These are phyloP conservation scores for Microcebus lehilahytsara DNA, from an alignment of 2,113 vertebrate genomes.

Conservation along the genomic window DNA sequence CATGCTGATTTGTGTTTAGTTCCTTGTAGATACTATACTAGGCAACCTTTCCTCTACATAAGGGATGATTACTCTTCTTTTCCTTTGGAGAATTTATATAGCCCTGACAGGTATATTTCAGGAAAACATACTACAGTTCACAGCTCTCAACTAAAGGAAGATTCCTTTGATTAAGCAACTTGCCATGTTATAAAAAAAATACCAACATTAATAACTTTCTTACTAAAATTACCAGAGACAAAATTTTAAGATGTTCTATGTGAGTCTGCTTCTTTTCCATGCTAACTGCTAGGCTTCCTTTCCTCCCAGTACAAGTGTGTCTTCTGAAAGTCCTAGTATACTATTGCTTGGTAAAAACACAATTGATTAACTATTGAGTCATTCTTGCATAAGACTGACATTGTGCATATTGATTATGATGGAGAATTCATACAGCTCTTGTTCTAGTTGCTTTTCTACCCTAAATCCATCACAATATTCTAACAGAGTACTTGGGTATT, in stretches of 20 bases:
- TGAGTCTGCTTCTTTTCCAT: not conserved
- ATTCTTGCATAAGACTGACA: not conserved
- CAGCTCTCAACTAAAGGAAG: not conserved
- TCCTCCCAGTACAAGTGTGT: not conserved
- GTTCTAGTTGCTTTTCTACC: not conserved
- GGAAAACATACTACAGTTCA: not conserved
- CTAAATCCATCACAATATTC: not conserved
- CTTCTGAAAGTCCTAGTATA: not conserved
- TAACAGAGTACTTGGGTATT: not conserved
- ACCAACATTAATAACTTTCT: not conserved
- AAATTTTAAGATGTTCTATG: not conserved
- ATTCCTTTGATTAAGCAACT: not conserved
- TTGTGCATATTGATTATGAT: not conserved
- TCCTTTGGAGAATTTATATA: not conserved
- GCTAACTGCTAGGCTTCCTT: not conserved
- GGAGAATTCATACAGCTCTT: not conserved
- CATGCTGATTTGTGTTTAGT: not conserved
- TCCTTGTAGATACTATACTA: not conserved
- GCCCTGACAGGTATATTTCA: not conserved
- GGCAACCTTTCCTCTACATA: not conserved
- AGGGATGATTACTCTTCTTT: not conserved
- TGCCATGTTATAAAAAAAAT: not conserved
- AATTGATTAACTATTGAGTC: not conserved
- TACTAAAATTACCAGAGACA: not conserved
- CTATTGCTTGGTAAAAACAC: not conserved